These are phyloP conservation scores for Rhagonycha lutea DNA, from an alignment of 2,888 invertebrate species.

Conservation along the genomic window DNA sequence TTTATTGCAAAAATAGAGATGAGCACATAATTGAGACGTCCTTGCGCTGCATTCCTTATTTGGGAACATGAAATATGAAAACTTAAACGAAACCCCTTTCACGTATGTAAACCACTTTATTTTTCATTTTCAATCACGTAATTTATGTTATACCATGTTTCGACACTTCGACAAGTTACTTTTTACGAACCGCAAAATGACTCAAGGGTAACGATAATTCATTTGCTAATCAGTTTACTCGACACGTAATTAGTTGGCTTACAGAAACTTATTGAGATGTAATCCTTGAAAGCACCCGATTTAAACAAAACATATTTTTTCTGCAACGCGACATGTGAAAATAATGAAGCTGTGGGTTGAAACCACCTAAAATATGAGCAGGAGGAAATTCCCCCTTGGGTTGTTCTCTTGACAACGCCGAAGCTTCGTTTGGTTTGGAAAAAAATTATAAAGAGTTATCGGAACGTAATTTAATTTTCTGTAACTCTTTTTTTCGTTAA, in stretches of 20 bases:
- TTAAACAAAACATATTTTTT: not conserved
- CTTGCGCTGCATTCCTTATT: not conserved
- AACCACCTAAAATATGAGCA: not conserved
- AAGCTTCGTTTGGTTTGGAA: not conserved
- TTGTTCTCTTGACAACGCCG: not conserved
- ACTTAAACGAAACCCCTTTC: not conserved
- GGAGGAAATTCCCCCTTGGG: not conserved
- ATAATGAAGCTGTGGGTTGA: not conserved
- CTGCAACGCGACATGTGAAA: not conserved
- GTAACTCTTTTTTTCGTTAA: constrained; percentile 2
- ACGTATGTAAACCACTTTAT: not conserved
- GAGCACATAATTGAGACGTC: not conserved
- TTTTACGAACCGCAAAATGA: constrained; percentile 35
- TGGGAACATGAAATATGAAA: not conserved
- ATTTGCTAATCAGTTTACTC: constrained; percentile 46
- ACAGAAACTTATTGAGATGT: not conserved
- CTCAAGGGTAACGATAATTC: constrained; percentile 45
- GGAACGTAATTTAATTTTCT: constrained; percentile 1
- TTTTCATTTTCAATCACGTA: constrained; percentile 20
- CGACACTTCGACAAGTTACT: constrained; percentile 29
- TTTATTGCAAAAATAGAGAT: not conserved
- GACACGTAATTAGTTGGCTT: constrained; percentile 47
- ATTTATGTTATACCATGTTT: constrained; percentile 40
- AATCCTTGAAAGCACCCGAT: not conserved
- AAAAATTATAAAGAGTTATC: constrained; percentile 36